Evolutionary conservation across 2,797 vertebrate species (phyloP).

Genomic region (Lerista edwardsae): DNA sequence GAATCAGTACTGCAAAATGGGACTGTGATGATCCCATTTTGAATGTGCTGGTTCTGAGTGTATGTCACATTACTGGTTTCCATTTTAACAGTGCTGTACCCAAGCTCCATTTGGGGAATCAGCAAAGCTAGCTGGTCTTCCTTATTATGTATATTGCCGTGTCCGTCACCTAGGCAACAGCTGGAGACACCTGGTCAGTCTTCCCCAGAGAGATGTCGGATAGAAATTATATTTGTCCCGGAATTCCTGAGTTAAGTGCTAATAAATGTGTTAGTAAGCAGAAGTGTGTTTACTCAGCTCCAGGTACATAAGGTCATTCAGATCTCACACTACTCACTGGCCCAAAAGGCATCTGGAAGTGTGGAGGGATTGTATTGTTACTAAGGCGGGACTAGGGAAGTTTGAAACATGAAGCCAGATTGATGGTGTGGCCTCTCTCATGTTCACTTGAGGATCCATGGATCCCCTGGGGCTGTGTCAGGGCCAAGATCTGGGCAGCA

Average conservation of each 20-base stretch:
- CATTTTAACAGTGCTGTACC: background rate
- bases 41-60: background rate
- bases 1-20: background rate
- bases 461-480: background rate
- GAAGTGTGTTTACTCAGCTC: constrained; percentile 13
- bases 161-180: constrained; percentile 1
- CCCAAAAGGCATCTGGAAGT: background rate
- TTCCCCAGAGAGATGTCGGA: background rate
- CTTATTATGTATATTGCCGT: background rate
- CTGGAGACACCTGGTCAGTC: background rate
- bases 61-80: background rate
- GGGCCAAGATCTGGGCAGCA: no score
- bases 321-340: background rate
- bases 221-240: background rate
- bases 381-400: background rate
- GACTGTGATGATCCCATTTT: background rate
- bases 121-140: background rate
- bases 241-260: constrained; percentile 19
- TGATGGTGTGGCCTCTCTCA: background rate
- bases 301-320: background rate
- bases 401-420: background rate
- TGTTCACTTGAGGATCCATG: background rate
- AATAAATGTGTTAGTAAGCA: constrained; percentile 3
- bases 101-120: background rate
- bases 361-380: background rate